phyloP scores from a whole-genome alignment of 30 jellyfish, hydroid and myxozoan species.

The Catostylus mosaicus region DNA sequence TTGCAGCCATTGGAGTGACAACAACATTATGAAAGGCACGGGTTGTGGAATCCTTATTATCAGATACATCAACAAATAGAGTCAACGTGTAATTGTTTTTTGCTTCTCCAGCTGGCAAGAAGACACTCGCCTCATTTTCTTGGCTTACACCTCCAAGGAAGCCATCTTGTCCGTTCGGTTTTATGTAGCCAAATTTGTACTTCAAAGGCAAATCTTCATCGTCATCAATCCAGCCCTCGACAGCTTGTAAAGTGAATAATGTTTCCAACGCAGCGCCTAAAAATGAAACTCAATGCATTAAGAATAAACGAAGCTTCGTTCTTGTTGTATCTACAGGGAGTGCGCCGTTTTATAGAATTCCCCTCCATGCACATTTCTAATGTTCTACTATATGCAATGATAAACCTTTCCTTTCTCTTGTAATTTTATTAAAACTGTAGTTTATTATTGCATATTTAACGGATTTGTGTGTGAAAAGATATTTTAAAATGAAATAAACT shows the following conservation, averaged over 20 bases:
- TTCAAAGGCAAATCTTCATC: slow-evolving; percentile 70
- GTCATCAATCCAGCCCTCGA: slow-evolving; percentile 79
- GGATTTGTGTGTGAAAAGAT: too few relatives aligned
- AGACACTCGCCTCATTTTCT: slow-evolving; percentile 44
- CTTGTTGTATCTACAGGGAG: too few relatives aligned
- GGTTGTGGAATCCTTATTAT: slow-evolving; percentile 40
- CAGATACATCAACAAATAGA: slow-evolving; percentile 80
- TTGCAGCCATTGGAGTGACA: slow-evolving; percentile 40
- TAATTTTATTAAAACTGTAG: too few relatives aligned
- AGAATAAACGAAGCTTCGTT: too few relatives aligned
- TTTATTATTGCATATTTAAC: too few relatives aligned
- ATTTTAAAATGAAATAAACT: too few relatives aligned
- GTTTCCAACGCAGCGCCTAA: slow-evolving; percentile 71
- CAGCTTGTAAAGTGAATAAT: slow-evolving; percentile 63
- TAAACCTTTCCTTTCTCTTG: too few relatives aligned
- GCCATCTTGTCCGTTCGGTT: slow-evolving; percentile 29
- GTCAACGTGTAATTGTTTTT: slow-evolving; percentile 13
- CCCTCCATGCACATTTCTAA: too few relatives aligned
- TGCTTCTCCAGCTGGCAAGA: slow-evolving; percentile 52
- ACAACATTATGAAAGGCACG: slow-evolving; percentile 35
- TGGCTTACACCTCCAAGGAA: slow-evolving; percentile 59
- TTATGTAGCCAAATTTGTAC: slow-evolving; percentile 65
- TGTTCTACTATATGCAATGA: too few relatives aligned
- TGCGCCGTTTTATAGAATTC: too few relatives aligned
- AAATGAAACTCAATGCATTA: too few relatives aligned